These are phyloP conservation scores for Cecropterus lyciades DNA, from an alignment of 1,140 invertebrate species.

Conservation along the genomic window DNA sequence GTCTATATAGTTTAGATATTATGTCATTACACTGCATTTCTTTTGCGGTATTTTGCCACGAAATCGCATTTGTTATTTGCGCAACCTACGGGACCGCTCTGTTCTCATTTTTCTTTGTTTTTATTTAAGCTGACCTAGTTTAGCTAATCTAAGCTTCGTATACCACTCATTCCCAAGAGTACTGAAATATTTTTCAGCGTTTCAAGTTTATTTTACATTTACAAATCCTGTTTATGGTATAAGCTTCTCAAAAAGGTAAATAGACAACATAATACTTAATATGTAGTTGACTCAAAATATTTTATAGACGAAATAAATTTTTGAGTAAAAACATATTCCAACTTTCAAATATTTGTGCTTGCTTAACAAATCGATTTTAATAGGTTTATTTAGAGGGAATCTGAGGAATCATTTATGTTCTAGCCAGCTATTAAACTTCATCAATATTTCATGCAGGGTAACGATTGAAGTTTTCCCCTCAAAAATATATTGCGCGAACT, in stretches of 20 bases:
- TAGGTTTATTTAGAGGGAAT: neutral
- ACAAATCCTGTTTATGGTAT: neutral
- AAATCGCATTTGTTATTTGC: too few relatives aligned
- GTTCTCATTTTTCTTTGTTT: constrained; percentile 28
- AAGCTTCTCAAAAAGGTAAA: too few relatives aligned
- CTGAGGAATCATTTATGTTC: constrained; percentile 6
- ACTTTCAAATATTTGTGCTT: neutral
- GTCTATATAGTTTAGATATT: constrained; percentile 10
- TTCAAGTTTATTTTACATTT: constrained; percentile 26
- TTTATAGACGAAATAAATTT: too few relatives aligned
- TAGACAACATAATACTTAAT: too few relatives aligned
- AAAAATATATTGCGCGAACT: neutral
- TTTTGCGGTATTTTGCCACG: too few relatives aligned
- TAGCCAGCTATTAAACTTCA: constrained; percentile 1
- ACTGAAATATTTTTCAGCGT: constrained; percentile 10
- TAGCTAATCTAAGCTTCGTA: constrained; percentile 24
- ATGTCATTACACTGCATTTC: too few relatives aligned
- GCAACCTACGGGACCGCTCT: constrained; percentile 11
- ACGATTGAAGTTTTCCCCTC: constrained; percentile 1
- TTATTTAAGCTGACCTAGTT: constrained; percentile 34
- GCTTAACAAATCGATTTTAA: neutral
- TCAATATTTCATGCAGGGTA: constrained; percentile 1
- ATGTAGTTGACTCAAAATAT: too few relatives aligned
- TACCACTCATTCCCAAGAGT: constrained; percentile 25
- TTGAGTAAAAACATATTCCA: too few relatives aligned